Conservation (phyloP, 2,797 vertebrate species). For the Esox masquinongy region DNA sequence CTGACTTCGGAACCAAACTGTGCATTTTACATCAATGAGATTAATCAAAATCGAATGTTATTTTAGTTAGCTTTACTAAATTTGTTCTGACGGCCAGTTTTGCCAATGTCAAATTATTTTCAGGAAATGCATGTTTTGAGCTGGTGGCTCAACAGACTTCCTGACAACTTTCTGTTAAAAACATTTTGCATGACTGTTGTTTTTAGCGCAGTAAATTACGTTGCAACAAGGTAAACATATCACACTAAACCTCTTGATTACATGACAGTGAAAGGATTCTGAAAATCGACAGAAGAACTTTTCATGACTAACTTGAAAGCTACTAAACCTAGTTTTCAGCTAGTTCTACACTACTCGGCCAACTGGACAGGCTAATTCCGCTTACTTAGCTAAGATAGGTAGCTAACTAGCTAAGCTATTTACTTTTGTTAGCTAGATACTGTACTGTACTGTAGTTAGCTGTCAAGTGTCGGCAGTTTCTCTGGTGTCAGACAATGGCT, state of each 20-base stretch:
- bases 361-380: not conserved
- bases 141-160: not conserved
- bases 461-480: not conserved
- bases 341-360: not conserved
- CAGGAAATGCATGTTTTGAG: not conserved
- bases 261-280: not conserved
- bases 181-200: not conserved
- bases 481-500: not conserved
- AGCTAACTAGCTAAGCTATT: not conserved
- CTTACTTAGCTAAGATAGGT: not conserved
- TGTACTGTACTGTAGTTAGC: no score
- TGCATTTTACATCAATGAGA: no score
- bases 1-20: not conserved
- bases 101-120: not conserved
- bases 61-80: not conserved
- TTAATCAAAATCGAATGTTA: not conserved
- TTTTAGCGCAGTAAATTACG: not conserved
- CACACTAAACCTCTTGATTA: not conserved
- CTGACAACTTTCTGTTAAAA: not conserved
- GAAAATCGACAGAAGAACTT: not conserved
- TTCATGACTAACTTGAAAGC: not conserved
- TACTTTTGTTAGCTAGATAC: no score
- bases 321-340: not conserved
- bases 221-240: not conserved
- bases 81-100: not conserved